These are phyloP conservation scores for Martes martes DNA, from an alignment of 2,113 vertebrate species.

Conservation along the genomic window DNA sequence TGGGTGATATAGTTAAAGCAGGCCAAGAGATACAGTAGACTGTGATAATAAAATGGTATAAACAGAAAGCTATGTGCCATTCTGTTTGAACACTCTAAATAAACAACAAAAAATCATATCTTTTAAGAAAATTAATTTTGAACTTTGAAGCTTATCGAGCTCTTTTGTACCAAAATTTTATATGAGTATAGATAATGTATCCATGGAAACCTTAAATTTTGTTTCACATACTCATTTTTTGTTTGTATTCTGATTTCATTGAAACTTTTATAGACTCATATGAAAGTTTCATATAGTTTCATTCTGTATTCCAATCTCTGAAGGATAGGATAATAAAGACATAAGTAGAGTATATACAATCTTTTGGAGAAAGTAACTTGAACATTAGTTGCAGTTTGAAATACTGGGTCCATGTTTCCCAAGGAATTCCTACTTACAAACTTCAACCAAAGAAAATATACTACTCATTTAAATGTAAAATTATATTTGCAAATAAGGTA, in stretches of 20 bases:
- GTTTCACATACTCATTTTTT: not conserved
- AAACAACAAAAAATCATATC: not conserved
- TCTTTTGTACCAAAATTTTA: not conserved
- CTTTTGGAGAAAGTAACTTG: not conserved
- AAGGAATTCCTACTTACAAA: not conserved
- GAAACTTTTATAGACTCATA: not conserved
- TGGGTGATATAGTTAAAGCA: rapidly evolving
- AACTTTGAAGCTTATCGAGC: not conserved
- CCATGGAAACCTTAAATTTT: not conserved
- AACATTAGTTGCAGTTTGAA: not conserved
- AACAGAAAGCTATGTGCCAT: not conserved
- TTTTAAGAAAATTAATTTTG: not conserved
- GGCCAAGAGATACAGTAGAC: not conserved
- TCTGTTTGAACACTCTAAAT: not conserved
- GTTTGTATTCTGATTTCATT: not conserved
- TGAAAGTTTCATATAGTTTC: not conserved
- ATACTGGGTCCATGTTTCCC: not conserved
- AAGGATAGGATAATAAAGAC: not conserved
- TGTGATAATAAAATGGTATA: not conserved
- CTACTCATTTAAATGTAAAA: not conserved
- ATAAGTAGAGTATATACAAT: not conserved
- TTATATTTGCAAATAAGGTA: not conserved
- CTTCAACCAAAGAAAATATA: not conserved
- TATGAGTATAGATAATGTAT: not conserved
- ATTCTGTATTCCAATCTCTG: not conserved